These are phyloP conservation scores for Anas platyrhynchos DNA, from an alignment of 2,113 vertebrate genomes.

Conservation along the genomic window DNA sequence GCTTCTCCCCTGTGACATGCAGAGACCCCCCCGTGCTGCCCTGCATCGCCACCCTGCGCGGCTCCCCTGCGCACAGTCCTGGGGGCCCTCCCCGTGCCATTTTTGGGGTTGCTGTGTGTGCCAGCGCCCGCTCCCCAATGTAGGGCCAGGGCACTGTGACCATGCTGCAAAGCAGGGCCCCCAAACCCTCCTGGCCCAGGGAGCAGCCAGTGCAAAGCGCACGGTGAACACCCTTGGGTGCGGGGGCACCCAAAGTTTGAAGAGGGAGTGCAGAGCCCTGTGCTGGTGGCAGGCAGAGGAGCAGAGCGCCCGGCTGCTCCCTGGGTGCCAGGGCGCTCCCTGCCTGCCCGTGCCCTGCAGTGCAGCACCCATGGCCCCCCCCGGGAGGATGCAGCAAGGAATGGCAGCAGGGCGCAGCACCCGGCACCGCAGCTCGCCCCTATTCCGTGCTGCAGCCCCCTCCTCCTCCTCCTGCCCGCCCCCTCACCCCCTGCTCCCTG, in stretches of 20 bases:
- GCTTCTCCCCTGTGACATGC: not conserved
- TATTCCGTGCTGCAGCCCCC: fast-evolving
- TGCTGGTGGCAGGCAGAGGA: fast-evolving
- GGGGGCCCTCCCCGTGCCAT: not conserved
- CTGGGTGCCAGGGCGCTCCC: not conserved
- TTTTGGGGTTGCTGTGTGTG: not conserved
- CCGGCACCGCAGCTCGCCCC: not conserved
- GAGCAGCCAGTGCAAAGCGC: not conserved
- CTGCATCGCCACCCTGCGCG: fast-evolving
- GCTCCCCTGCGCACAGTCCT: not conserved
- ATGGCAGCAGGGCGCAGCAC: fast-evolving
- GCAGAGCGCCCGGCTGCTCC: not conserved
- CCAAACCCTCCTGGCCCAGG: not conserved
- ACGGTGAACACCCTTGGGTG: not conserved
- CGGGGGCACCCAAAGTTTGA: fast-evolving
- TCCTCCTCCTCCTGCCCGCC: not conserved
- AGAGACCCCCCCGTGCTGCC: not conserved
- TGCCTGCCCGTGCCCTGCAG: not conserved
- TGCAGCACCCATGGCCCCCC: not conserved
- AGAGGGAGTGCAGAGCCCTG: not conserved
- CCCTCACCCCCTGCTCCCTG: not conserved
- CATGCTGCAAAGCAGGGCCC: not conserved
- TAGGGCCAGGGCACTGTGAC: not conserved
- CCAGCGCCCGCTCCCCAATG: not conserved
- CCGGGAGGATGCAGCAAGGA: not conserved